phyloP scores from a whole-genome alignment of 1,140 invertebrate species.

The Phenacoccus solenopsis region DNA sequence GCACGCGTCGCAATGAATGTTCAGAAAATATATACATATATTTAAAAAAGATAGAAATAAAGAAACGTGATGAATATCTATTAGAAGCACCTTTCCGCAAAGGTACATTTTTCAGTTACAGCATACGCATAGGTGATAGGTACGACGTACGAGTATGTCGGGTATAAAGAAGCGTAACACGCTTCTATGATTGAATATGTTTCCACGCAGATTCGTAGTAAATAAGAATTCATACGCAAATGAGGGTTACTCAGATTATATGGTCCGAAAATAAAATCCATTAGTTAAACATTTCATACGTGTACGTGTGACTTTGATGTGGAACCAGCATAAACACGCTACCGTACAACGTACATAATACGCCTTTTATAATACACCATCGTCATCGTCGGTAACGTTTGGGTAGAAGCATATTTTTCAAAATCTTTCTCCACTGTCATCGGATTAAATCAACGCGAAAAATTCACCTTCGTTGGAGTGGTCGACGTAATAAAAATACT shows the following conservation, averaged over 20 bases:
- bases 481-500: no score
- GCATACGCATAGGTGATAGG: background rate
- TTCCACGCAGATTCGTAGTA: background rate
- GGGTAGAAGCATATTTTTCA: no score
- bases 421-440: no score
- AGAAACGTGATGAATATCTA: background rate
- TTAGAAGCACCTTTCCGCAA: background rate
- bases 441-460: no score
- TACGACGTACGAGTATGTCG: no score
- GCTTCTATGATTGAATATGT: background rate
- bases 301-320: background rate
- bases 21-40: no score
- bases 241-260: constrained; percentile 1
- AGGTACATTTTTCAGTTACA: background rate
- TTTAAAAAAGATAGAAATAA: background rate
- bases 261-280: background rate
- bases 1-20: background rate
- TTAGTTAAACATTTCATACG: background rate
- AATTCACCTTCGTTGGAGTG: no score
- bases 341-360: no score
- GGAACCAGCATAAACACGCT: no score
- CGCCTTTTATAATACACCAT: no score
- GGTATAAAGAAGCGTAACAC: background rate
- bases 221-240: constrained; percentile 3
- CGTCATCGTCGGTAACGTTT: no score